Conservation (phyloP, 1,140 invertebrate species). For the Cyphomyrmex costatus region DNA sequence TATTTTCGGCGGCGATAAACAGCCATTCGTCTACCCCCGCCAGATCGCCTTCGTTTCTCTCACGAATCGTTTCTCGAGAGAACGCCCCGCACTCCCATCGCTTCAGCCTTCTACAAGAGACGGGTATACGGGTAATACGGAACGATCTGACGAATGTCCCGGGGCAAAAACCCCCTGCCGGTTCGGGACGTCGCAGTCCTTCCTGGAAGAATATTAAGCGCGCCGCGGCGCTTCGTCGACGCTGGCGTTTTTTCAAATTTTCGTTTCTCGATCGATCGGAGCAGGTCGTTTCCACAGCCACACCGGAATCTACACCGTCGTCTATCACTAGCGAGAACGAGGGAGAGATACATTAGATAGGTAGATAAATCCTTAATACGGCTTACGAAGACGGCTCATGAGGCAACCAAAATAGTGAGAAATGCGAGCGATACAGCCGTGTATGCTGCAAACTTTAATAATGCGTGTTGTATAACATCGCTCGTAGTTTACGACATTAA, state of each 20-base stretch:
- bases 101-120: conserved; percentile 30
- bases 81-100: conserved; percentile 5
- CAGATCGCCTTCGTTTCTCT: conserved; percentile 61
- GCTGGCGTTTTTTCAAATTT: conserved; percentile 62
- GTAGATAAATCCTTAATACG: conserved; percentile 67
- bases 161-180: conserved; percentile 48
- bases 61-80: conserved; percentile 45
- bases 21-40: conserved; percentile 70
- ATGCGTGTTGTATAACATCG: not conserved
- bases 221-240: conserved; percentile 32
- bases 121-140: conserved; percentile 57
- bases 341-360: conserved; percentile 45
- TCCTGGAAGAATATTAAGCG: conserved; percentile 70
- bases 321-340: conserved; percentile 40
- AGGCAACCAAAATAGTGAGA: conserved; percentile 42
- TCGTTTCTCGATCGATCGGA: conserved; percentile 63
- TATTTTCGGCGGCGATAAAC: conserved; percentile 75
- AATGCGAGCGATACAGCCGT: conserved; percentile 3
- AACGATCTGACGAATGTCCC: conserved; percentile 73
- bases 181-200: conserved; percentile 57
- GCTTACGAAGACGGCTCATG: conserved; percentile 53
- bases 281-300: not conserved
- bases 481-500: not conserved
- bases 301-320: conserved; percentile 44
- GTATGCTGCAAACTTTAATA: conserved; percentile 39